Evolutionary conservation across 2,113 vertebrate genomes (phyloP).

Genomic region (Halcyon malimbica): DNA sequence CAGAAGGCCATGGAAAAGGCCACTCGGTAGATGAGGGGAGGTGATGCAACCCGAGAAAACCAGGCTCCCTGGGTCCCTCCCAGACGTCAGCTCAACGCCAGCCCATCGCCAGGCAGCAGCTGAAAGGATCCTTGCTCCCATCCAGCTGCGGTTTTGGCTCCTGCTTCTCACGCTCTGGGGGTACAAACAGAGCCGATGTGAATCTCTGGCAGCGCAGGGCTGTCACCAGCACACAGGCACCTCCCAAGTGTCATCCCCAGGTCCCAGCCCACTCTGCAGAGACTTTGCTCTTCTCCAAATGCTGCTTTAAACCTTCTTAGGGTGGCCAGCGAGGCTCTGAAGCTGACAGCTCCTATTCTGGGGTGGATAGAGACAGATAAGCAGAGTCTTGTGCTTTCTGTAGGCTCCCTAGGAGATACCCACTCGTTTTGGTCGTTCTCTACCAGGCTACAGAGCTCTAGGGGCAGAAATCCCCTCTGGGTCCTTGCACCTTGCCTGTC

Average conservation of each 20-base stretch:
- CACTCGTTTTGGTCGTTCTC: neutral
- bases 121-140: neutral
- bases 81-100: neutral
- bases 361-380: neutral
- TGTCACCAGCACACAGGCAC: neutral
- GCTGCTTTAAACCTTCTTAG: neutral
- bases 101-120: neutral
- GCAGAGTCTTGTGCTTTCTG: neutral
- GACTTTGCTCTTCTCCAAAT: neutral
- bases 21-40: accelerated
- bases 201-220: neutral
- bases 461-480: neutral
- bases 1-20: neutral
- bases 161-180: neutral
- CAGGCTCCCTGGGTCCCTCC: neutral
- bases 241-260: accelerated
- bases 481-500: neutral
- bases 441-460: neutral
- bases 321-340: neutral
- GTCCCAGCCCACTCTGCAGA: neutral
- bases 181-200: neutral
- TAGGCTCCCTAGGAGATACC: neutral
- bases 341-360: neutral
- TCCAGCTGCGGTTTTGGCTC: neutral
- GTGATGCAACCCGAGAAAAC: neutral